Percentiles rank a stretch among this genome's conserved stretches.
Evolutionary conservation across 2,888 invertebrate genomes (phyloP).

Genomic region (Camptogramma bilineatum): DNA sequence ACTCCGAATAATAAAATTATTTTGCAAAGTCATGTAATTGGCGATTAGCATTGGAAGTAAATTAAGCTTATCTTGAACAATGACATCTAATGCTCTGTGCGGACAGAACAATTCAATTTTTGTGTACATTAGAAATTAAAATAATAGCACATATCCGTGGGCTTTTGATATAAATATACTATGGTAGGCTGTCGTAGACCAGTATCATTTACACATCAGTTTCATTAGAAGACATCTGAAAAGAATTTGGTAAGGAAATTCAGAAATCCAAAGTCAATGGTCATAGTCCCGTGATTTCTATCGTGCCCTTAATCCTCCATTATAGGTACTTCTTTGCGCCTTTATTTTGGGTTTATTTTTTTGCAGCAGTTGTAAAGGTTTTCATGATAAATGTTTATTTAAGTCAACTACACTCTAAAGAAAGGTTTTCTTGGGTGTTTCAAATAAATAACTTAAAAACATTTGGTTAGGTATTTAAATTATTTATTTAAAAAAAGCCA

Average conservation of each 20-base stretch:
- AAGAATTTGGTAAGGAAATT: constrained; percentile 9
- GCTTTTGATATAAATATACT: constrained; percentile 48
- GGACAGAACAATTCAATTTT: constrained; percentile 49
- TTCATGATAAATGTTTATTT: too few species aligned
- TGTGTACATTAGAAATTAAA: constrained; percentile 50
- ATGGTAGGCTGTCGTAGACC: constrained; percentile 4
- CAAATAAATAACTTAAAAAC: too few species aligned
- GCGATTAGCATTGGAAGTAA: constrained; percentile 21
- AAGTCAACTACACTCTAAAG: too few species aligned
- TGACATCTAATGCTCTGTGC: constrained; percentile 32
- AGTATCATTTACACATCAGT: constrained; percentile 8
- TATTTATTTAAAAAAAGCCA: too few species aligned
- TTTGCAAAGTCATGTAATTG: constrained; percentile 38
- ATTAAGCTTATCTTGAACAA: constrained; percentile 37
- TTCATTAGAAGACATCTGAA: neutral
- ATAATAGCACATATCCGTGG: constrained; percentile 59
- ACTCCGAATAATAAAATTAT: constrained; percentile 1
- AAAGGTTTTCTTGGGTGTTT: too few species aligned
- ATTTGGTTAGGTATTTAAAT: too few species aligned
- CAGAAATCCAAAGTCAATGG: neutral
- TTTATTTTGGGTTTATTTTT: too few species aligned
- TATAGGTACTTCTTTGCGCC: too few species aligned
- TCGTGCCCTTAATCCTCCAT: neutral
- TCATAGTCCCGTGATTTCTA: neutral
- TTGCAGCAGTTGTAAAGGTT: too few species aligned